Conservation (phyloP, 2,888 invertebrate genomes). For the Drosophila pseudotakahashii region DNA sequence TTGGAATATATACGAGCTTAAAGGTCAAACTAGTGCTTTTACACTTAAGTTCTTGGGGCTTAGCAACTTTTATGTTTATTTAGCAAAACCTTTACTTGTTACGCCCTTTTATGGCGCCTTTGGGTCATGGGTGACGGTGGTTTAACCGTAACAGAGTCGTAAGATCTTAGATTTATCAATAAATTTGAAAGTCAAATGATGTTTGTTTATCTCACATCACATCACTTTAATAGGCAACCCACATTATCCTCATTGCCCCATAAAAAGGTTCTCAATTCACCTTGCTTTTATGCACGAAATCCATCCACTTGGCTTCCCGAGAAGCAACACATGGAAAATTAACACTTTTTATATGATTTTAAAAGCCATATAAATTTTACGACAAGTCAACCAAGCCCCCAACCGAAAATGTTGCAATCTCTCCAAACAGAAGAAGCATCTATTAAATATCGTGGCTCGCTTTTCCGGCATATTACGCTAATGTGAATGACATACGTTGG, state of each 20-base stretch:
- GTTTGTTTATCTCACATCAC: slow-evolving; percentile 40
- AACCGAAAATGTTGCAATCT: slow-evolving; percentile 35
- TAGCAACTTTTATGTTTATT: slow-evolving; percentile 17
- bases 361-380: slow-evolving; percentile 74
- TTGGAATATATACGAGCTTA: background rate
- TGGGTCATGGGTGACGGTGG: slow-evolving; percentile 26
- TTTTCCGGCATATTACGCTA: slow-evolving; percentile 73
- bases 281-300: slow-evolving; percentile 54
- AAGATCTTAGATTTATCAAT: slow-evolving; percentile 73
- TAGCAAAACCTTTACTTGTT: slow-evolving; percentile 18
- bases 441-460: slow-evolving; percentile 60
- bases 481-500: slow-evolving; percentile 65
- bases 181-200: slow-evolving; percentile 64
- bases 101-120: slow-evolving; percentile 40
- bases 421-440: slow-evolving; percentile 29
- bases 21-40: background rate
- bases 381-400: slow-evolving; percentile 47
- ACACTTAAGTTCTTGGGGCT: slow-evolving; percentile 3
- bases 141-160: slow-evolving; percentile 41
- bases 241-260: slow-evolving; percentile 64
- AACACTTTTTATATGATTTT: slow-evolving; percentile 78
- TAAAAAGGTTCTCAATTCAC: slow-evolving; percentile 56
- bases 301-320: slow-evolving; percentile 9
- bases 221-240: slow-evolving; percentile 52
- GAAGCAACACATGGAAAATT: slow-evolving; percentile 74